These are phyloP conservation scores for Sterrhoptilus dennistouni DNA, from an alignment of 2,113 vertebrate species.

Conservation along the genomic window DNA sequence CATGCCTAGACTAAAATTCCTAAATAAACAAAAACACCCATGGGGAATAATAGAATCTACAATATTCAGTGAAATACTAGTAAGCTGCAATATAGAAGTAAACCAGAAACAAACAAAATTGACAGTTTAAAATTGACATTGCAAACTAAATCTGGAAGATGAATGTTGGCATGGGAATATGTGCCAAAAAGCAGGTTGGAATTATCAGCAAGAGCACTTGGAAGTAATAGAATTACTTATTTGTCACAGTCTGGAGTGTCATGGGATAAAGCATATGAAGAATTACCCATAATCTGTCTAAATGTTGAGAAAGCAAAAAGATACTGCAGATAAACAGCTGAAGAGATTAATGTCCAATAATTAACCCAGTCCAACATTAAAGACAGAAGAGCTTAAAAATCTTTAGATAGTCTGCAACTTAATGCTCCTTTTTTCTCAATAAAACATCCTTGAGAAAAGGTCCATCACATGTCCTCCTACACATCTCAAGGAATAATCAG, in stretches of 20 bases:
- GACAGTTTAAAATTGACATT: not conserved
- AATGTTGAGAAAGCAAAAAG: not conserved
- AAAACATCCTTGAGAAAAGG: not conserved
- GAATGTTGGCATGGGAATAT: not conserved
- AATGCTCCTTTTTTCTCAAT: not conserved
- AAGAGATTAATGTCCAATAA: not conserved
- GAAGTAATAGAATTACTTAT: not conserved
- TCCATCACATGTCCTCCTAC: not conserved
- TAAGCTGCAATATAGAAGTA: not conserved
- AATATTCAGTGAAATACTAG: not conserved
- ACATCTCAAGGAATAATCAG: not conserved
- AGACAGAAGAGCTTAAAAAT: not conserved
- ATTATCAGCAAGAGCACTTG: not conserved
- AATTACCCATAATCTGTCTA: not conserved
- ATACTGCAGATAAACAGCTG: not conserved
- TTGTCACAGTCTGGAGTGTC: not conserved
- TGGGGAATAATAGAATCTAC: not conserved
- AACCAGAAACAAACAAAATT: not conserved
- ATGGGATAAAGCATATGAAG: not conserved
- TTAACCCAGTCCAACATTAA: not conserved
- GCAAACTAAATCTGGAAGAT: not conserved
- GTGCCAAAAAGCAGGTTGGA: not conserved
- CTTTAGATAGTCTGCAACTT: not conserved
- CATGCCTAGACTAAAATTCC: not conserved
- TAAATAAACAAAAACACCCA: not conserved